phyloP scores from a whole-genome alignment of 2,797 vertebrate genomes.

The Capromys pilorides region DNA sequence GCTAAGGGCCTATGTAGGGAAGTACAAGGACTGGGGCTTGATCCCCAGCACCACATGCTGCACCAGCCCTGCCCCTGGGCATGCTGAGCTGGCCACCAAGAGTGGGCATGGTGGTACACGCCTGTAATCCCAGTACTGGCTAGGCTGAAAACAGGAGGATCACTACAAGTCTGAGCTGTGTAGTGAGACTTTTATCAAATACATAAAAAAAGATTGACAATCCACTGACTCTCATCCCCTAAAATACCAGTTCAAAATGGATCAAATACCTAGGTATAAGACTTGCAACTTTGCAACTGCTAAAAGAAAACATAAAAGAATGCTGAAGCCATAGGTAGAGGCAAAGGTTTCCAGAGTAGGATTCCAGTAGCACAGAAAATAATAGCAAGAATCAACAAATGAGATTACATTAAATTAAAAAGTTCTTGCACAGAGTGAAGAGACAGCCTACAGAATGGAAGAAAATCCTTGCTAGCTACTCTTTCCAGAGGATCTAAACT shows the following conservation, averaged over 20 bases:
- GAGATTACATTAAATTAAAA: background rate
- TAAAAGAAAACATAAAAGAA: background rate
- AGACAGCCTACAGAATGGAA: background rate
- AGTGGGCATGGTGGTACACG: too few species aligned
- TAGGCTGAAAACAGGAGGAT: too few species aligned
- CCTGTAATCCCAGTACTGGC: too few species aligned
- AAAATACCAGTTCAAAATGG: background rate
- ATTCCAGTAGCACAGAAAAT: background rate
- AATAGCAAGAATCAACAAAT: background rate
- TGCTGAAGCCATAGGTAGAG: background rate
- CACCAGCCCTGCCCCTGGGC: too few species aligned
- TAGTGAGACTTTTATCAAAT: too few species aligned
- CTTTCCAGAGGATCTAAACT: background rate
- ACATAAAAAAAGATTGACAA: too few species aligned
- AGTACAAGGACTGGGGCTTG: too few species aligned
- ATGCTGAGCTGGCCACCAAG: too few species aligned
- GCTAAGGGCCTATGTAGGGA: too few species aligned
- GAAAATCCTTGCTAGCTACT: background rate
- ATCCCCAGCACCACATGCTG: too few species aligned
- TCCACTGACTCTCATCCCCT: too few species aligned
- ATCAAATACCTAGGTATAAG: background rate
- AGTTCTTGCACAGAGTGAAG: background rate
- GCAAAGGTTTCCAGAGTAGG: background rate
- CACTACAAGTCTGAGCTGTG: too few species aligned
- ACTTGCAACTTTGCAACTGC: background rate